A percentile compares a stretch with the other conserved stretches of the same genome.
Conservation (phyloP, 2,113 vertebrate species). For the Macroglossus sobrinus region DNA sequence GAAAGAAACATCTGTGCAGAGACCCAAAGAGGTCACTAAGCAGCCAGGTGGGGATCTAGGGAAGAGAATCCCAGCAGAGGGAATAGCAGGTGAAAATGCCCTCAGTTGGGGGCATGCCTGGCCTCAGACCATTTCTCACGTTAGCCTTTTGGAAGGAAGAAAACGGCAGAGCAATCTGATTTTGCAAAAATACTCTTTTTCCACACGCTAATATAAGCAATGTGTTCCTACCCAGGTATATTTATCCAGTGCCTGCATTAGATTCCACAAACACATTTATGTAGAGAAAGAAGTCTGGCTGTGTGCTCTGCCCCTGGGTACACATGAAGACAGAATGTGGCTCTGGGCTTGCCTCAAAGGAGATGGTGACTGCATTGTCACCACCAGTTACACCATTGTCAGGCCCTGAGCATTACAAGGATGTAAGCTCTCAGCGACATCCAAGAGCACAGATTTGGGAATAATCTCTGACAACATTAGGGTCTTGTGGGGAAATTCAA, state of each 20-base stretch:
- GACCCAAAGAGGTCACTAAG: too few species aligned
- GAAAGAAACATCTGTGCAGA: background rate
- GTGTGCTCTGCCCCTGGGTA: background rate
- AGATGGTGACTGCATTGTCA: accelerated
- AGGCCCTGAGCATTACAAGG: background rate
- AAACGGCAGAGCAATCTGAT: background rate
- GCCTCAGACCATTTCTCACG: background rate
- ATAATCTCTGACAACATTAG: background rate
- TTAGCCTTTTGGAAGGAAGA: background rate
- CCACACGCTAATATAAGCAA: background rate
- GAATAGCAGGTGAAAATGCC: background rate
- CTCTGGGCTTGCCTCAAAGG: background rate
- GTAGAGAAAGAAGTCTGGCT: background rate
- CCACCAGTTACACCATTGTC: background rate
- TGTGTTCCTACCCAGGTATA: background rate
- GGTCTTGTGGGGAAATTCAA: background rate
- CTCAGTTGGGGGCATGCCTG: background rate
- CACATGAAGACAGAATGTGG: background rate
- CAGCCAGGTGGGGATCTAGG: background rate
- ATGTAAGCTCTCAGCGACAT: background rate
- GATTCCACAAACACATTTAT: background rate
- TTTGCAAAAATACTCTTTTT: background rate
- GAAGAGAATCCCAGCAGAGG: background rate
- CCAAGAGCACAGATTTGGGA: background rate
- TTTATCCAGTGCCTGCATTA: background rate